phyloP scores from a whole-genome alignment of 2,113 vertebrate species.

The Calidris pygmaea region DNA sequence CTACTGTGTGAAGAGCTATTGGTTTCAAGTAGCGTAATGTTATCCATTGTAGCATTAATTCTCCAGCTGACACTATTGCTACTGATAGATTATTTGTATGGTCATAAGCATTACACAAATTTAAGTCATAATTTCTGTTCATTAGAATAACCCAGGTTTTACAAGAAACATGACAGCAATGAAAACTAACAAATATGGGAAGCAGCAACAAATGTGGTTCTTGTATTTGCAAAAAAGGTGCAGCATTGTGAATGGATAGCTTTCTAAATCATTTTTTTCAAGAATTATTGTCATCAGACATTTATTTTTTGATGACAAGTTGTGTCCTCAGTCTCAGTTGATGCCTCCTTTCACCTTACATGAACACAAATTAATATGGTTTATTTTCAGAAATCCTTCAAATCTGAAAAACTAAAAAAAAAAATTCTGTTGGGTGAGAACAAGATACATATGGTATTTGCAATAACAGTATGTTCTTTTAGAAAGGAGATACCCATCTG shows the following conservation, averaged over 20 bases:
- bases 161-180: not conserved
- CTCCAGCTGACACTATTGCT: slow-evolving; percentile 21
- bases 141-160: slow-evolving; percentile 39
- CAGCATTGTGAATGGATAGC: not conserved
- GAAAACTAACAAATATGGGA: not conserved
- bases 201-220: not conserved
- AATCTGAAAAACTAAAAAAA: not conserved
- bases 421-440: slow-evolving; percentile 8
- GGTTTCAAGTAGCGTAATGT: slow-evolving; percentile 28
- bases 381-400: not conserved
- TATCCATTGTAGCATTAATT: slow-evolving; percentile 33
- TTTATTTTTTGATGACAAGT: not conserved
- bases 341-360: not conserved
- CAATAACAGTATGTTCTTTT: slow-evolving; percentile 13
- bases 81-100: slow-evolving; percentile 29
- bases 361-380: not conserved
- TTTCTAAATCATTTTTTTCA: not conserved
- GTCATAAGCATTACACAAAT: slow-evolving; percentile 19
- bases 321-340: not conserved
- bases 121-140: not conserved
- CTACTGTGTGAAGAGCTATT: slow-evolving; percentile 62
- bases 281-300: not conserved
- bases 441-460: slow-evolving; percentile 17
- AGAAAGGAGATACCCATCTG: slow-evolving; percentile 29
- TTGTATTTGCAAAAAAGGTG: slow-evolving; percentile 8